A percentile compares a stretch with the other conserved stretches of the same genome.
Conservation (phyloP, 2,797 vertebrate species). For the Enteromius anoplus region DNA sequence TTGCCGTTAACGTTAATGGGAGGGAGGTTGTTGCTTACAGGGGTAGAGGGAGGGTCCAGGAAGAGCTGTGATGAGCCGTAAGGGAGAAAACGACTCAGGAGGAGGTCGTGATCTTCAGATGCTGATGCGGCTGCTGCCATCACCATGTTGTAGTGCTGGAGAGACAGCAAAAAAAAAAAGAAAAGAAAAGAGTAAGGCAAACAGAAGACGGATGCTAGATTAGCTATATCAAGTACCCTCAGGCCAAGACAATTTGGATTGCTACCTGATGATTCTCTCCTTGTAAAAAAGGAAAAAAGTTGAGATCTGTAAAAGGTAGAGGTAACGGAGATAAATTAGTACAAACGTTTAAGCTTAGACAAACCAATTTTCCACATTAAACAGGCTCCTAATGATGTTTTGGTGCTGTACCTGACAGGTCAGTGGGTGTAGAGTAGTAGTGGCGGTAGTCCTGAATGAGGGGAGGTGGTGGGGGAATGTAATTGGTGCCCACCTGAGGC, state of each 20-base stretch:
- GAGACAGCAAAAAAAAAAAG: not conserved
- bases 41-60: slow-evolving; percentile 88
- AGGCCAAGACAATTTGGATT: not conserved
- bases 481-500: slow-evolving; percentile 90
- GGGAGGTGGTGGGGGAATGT: slow-evolving; percentile 90
- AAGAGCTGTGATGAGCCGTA: slow-evolving; percentile 95
- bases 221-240: not conserved
- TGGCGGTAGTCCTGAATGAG: slow-evolving; percentile 97
- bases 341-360: not conserved
- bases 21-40: slow-evolving; percentile 79
- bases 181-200: not conserved
- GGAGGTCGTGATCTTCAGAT: slow-evolving; percentile 92
- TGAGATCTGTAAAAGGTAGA: slow-evolving; percentile 85
- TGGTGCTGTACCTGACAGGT: slow-evolving; percentile 86
- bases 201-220: not conserved
- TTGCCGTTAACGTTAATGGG: slow-evolving; percentile 86
- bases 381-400: not conserved
- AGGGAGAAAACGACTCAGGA: slow-evolving; percentile 92
- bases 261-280: slow-evolving; percentile 99
- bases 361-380: not conserved
- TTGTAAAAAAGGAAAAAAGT: slow-evolving; percentile 98
- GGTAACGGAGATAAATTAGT: slow-evolving; percentile 48
- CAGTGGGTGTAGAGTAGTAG: slow-evolving; percentile 92
- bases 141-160: slow-evolving; percentile 96
- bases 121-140: slow-evolving; percentile 92